Percentiles rank a stretch among this genome's conserved stretches.
These are phyloP conservation scores for Luscinia megarhynchos DNA, from an alignment of 2,797 vertebrate species.

Conservation along the genomic window DNA sequence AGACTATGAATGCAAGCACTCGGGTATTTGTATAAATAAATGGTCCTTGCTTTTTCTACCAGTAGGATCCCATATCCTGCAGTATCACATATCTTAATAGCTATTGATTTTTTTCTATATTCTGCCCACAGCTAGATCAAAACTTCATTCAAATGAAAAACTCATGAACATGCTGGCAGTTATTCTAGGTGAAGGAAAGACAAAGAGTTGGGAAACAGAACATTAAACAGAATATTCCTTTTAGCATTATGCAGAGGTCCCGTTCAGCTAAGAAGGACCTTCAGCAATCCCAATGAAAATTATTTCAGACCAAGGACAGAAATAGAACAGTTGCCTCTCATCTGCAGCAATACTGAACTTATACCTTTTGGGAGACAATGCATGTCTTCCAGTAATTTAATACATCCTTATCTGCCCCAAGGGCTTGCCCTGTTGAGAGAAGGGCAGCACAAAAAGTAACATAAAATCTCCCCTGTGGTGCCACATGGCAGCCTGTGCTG, in stretches of 20 bases:
- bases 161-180: not conserved
- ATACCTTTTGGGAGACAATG: not conserved
- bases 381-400: not conserved
- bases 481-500: not conserved
- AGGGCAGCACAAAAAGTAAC: not conserved
- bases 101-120: slow-evolving; percentile 59
- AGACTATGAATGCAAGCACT: not conserved
- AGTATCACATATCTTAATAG: slow-evolving; percentile 12
- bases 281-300: not conserved
- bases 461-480: not conserved
- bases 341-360: not conserved
- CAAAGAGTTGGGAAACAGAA: not conserved
- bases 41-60: not conserved
- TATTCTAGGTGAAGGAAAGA: not conserved
- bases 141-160: slow-evolving; percentile 55
- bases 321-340: not conserved
- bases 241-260: not conserved
- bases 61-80: not conserved
- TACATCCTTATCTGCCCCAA: not conserved
- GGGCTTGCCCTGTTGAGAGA: not conserved
- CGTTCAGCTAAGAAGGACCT: not conserved
- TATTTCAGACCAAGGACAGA: not conserved
- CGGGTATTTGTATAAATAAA: not conserved
- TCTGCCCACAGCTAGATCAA: slow-evolving; percentile 29
- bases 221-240: not conserved